Evolutionary conservation across 2,797 vertebrate genomes (phyloP), one percentile per base, ranked within the genome.

Genomic region (Rhynchotus rufescens): DNA sequence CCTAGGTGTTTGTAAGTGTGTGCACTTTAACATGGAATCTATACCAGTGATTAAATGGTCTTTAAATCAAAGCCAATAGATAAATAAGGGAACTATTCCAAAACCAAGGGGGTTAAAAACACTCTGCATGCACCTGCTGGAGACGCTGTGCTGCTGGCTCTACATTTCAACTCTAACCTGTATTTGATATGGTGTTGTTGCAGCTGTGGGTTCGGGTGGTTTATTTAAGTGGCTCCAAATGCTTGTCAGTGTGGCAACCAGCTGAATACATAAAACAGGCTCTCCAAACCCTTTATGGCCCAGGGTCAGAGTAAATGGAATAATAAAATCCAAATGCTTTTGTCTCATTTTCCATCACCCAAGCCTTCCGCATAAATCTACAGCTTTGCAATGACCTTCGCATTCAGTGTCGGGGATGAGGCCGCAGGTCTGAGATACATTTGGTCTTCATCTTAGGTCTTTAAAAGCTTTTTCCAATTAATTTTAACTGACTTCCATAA

Each of bases 231-330:
- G 98, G 97, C 98, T 99, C 99, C 99, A 99, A 99, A 99, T 99
- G 99, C 98, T 98, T 99, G 98, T 99, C 98, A 98, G 98, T 98
- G 99, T 98, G 98, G 98, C 98, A 99, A 99, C 98, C 99, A 99
- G 99, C 99, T 99, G 99, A 99, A 99, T 99, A 99, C 99, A 99
- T 99, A 99, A 99, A 99, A 98, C 99, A 99, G 98, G 98, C 99
- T 99, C 99, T 99, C 98, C 98, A 98, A 99, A 99, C 98, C 98
- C 98, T 99, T 99, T 98, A 98, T 99, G 98, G 98, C 98, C 98
- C 98, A 97, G 97, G 98, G 98, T 98, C 98, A 99, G 98, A 99
- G 98, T 99, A 99, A 99, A 99, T 99, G 99, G 98, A 99, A 99
- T 99, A 99, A 99, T 99, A 99, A 99, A 99, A 99, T 99, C 98